Conservation (phyloP, 1,140 invertebrate species). For the Holotrichia oblita region DNA sequence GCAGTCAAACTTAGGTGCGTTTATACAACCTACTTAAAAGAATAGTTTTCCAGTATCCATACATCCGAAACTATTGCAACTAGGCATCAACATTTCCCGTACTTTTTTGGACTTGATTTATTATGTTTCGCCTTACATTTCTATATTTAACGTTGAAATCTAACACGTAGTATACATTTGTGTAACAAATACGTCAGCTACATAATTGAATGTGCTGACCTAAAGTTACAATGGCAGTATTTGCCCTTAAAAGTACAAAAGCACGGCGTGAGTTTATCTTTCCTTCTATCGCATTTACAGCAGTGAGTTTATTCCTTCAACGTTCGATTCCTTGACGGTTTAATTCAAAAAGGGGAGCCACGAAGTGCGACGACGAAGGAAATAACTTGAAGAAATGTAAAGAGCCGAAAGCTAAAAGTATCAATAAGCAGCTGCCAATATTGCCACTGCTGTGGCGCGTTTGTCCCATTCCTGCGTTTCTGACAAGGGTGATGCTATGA, state of each 20-base stretch:
- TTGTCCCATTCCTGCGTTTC: background rate
- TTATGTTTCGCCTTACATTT: too few relatives aligned
- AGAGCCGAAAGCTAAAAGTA: slow-evolving; percentile 19
- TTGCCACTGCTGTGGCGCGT: background rate
- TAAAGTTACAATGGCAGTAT: background rate
- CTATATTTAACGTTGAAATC: too few relatives aligned
- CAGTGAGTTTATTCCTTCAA: background rate
- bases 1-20: too few relatives aligned
- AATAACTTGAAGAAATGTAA: slow-evolving; percentile 14
- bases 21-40: too few relatives aligned
- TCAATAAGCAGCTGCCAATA: slow-evolving; percentile 12
- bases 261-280: background rate
- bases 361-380: background rate
- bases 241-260: background rate
- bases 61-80: too few relatives aligned
- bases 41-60: too few relatives aligned
- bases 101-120: too few relatives aligned
- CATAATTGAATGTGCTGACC: background rate
- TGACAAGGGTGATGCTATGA: slow-evolving; percentile 1
- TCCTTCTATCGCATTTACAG: background rate
- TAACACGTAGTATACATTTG: too few relatives aligned
- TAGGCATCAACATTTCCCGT: too few relatives aligned
- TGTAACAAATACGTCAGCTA: too few relatives aligned
- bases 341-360: slow-evolving; percentile 16
- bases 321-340: slow-evolving; percentile 11